A percentile compares a stretch with the other conserved stretches of the same genome.
Conservation (phyloP, 92 coral and sea anemone genomes). For the Bergia puertoricense region DNA sequence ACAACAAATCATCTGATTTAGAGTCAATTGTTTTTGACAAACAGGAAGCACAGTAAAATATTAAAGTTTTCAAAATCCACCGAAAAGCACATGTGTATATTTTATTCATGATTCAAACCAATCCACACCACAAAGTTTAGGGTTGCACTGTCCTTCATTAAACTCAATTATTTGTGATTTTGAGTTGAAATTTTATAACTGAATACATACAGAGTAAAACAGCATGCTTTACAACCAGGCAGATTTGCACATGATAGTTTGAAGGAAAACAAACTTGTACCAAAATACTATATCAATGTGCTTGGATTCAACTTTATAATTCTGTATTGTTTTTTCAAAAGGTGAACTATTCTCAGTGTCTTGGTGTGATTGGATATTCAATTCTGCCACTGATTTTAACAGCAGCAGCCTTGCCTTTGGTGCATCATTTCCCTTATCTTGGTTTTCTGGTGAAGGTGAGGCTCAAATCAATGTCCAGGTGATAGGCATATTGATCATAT, state of each 20-base stretch:
- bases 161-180: too few species aligned
- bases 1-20: too few species aligned
- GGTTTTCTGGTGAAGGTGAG: slow-evolving; percentile 77
- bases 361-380: slow-evolving; percentile 97
- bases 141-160: too few species aligned
- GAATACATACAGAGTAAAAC: too few species aligned
- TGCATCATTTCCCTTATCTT: slow-evolving; percentile 75
- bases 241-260: neutral
- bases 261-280: neutral
- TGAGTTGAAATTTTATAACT: neutral
- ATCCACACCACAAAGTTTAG: too few species aligned
- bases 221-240: neutral
- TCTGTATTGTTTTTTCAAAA: slow-evolving; percentile 25
- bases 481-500: too few species aligned
- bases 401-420: slow-evolving; percentile 82
- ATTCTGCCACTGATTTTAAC: slow-evolving; percentile 89
- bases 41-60: too few species aligned
- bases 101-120: too few species aligned
- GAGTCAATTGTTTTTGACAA: too few species aligned
- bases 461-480: neutral
- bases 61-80: too few species aligned
- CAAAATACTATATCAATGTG: neutral
- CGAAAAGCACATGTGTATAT: too few species aligned
- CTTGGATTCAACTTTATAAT: neutral
- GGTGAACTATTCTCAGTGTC: slow-evolving; percentile 98